Base-by-base conservation (phyloP, 1,140 invertebrate species). In the Tenebrio molitor region DNA sequence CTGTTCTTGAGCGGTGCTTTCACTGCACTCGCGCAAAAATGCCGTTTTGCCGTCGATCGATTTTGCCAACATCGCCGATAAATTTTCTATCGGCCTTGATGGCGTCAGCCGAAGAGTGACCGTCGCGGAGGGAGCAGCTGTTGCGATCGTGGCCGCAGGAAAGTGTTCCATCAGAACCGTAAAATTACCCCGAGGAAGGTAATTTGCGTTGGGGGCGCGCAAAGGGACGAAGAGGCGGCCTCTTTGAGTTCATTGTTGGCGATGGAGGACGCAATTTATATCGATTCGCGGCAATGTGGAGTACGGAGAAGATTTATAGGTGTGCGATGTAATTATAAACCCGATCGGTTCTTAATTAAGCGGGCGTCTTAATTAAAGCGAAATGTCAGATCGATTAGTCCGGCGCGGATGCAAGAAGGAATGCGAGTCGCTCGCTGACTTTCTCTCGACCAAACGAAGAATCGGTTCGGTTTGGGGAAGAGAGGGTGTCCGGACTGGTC, bases 351-450 rank as follows among this genome's bases (percentile, higher is more conserved):
- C 50, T 58, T 58, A 29, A 29, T 58, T 58, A 29, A 58, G 12
- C 50, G 50, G 23, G 50, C 50, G 50, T 58, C 23, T 58, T 58
- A 58, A 58, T 58, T 58, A 58, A 58, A 58, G 23, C 23, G 50
- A 58, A 58, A 58, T 58, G 50, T 58, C 50, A 58, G 50, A 25
- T 14, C 44, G 44, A 50, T 58, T 39, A 39, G 36, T 7, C n/a
- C 29, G 4, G 36, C 6, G 12, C 3, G 5, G 2, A 39, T 39
- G 4, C 4, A 33, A 5, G 29, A 10, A 5, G 29, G 29, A 33
- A 33, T 33, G 29, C 29, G 29, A n/a, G n/a, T n/a, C n/a, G n/a
- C n/a, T n/a, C n/a, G 29, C 29, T 4, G 29, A 33, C 29, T 33
- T 33, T 33, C 29, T 33, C n/a, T n/a, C n/a, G n/a, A n/a, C n/a